Evolutionary conservation across 2,888 invertebrate species (phyloP).

Genomic region (Eutolmus rufibarbis): DNA sequence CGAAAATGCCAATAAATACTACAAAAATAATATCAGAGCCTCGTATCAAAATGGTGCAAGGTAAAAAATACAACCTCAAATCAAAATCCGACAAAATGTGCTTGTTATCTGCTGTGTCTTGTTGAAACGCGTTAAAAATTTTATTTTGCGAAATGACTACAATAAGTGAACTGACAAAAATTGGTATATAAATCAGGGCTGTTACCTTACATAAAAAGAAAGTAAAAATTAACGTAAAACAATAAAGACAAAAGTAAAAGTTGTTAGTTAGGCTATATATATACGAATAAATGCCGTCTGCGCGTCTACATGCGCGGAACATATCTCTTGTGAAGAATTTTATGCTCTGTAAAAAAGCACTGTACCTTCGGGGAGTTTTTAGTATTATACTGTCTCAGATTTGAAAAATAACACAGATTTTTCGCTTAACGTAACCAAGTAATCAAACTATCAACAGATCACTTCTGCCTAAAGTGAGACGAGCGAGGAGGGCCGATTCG

Average conservation of each 20-base stretch:
- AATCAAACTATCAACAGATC: not conserved
- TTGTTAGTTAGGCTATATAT: constrained; percentile 13
- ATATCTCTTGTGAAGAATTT: constrained; percentile 16
- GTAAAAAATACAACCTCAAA: not conserved
- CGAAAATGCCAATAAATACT: not conserved
- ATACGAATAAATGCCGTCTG: not conserved
- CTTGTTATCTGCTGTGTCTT: constrained; percentile 15
- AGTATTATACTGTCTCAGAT: constrained; percentile 2
- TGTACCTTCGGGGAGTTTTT: not conserved
- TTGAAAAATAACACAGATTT: constrained; percentile 20
- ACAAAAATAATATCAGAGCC: not conserved
- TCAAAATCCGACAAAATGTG: not conserved
- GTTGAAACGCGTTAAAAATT: not conserved
- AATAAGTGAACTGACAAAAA: not conserved
- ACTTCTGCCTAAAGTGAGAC: not conserved
- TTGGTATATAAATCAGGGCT: constrained; percentile 29
- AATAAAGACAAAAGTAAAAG: not conserved
- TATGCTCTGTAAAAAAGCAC: not conserved
- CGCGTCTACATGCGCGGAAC: not conserved
- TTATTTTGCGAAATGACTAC: constrained; percentile 4
- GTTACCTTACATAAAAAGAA: constrained; percentile 3
- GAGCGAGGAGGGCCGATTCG: not conserved
- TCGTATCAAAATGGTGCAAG: not conserved
- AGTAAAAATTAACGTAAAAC: not conserved
- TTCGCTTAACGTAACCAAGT: not conserved